A percentile compares a stretch with the other conserved stretches of the same genome.
phyloP scores from a whole-genome alignment of 1,140 invertebrate genomes.

The Paraescarpia echinospica region DNA sequence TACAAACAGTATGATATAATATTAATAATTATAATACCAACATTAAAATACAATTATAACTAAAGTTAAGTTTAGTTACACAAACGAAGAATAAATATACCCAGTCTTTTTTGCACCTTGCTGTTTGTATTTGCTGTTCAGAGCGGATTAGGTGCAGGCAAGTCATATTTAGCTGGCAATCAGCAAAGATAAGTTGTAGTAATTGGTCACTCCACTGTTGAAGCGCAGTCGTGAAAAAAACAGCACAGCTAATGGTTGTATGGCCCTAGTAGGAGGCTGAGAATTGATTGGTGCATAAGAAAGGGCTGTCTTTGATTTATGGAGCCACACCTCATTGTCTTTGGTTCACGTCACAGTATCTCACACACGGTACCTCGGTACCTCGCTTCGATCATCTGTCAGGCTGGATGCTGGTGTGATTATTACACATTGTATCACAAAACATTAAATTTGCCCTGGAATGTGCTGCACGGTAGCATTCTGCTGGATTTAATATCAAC shows the following conservation, averaged over 20 bases:
- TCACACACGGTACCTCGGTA: background rate
- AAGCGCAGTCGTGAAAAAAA: background rate
- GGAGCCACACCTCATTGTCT: background rate
- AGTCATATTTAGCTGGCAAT: background rate
- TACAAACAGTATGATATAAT: background rate
- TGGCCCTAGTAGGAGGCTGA: background rate
- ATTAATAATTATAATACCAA: background rate
- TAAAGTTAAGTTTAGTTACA: background rate
- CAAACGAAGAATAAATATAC: background rate
- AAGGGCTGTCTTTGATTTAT: background rate
- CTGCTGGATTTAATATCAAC: background rate
- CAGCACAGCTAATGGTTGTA: background rate
- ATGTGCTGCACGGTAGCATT: background rate
- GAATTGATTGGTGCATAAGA: background rate
- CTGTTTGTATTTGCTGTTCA: background rate
- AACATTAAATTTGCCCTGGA: background rate
- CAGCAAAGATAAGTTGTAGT: background rate
- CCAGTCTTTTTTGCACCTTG: background rate
- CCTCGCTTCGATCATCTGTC: background rate
- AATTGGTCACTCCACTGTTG: background rate
- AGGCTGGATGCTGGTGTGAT: background rate
- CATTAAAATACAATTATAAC: background rate
- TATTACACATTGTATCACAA: background rate
- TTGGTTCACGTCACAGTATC: background rate
- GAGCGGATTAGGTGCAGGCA: background rate